Conservation (phyloP, 2,888 invertebrate genomes). For the Lordiphosa fenestrarum region DNA sequence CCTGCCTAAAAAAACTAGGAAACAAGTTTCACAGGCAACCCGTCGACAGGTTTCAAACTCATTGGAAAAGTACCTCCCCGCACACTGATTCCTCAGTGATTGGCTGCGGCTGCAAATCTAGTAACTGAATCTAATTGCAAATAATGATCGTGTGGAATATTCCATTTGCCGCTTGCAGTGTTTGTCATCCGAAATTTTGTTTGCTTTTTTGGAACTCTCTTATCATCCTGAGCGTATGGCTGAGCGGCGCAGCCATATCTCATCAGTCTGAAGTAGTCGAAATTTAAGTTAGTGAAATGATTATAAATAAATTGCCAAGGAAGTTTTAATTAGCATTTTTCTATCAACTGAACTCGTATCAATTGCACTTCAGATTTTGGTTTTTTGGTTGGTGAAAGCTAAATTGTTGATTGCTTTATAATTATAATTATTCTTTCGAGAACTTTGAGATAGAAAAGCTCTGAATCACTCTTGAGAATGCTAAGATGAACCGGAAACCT, state of each 20-base stretch:
- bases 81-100: conserved; percentile 27
- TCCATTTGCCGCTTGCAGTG: conserved; percentile 29
- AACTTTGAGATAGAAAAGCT: too few species aligned
- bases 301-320: conserved; percentile 27
- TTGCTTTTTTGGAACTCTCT: conserved; percentile 15
- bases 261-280: conserved; percentile 12
- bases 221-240: conserved; percentile 17
- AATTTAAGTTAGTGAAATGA: conserved; percentile 20
- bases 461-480: too few species aligned
- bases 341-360: conserved; percentile 17
- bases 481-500: too few species aligned
- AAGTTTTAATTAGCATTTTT: conserved; percentile 35
- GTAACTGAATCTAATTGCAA: conserved; percentile 3
- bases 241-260: conserved; percentile 19
- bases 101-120: conserved; percentile 22
- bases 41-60: conserved; percentile 29
- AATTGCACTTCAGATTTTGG: too few species aligned
- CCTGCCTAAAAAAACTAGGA: conserved; percentile 2
- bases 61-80: conserved; percentile 17
- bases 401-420: too few species aligned
- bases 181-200: conserved; percentile 8
- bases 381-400: too few species aligned
- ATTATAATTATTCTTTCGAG: too few species aligned
- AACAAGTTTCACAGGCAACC: conserved; percentile 36
- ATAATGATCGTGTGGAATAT: conserved; percentile 17